Conservation (phyloP, 30 jellyfish, hydroid and myxozoan species). For the Aurelia coerulea region DNA sequence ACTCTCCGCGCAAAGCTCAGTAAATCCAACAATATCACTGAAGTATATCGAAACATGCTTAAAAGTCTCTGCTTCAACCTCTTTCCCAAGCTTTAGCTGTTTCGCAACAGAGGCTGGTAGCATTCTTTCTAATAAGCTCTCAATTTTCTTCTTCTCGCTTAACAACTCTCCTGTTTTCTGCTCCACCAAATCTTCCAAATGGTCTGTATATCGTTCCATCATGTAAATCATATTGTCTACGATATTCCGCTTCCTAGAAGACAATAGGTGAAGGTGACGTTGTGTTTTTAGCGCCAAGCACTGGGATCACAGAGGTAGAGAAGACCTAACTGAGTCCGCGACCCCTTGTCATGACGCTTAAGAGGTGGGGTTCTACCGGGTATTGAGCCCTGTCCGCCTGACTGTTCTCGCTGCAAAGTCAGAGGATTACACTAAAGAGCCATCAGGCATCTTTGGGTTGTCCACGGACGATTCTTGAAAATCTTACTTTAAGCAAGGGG, state of each 20-base stretch:
- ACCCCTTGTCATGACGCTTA: too few relatives aligned
- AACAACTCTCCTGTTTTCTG: constrained; percentile 84
- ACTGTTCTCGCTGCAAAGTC: too few relatives aligned
- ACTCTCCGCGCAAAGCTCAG: constrained; percentile 83
- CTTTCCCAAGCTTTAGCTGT: constrained; percentile 91
- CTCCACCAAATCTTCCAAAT: constrained; percentile 89
- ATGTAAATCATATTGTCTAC: constrained; percentile 91
- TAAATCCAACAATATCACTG: constrained; percentile 98
- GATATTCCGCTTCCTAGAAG: constrained; percentile 79
- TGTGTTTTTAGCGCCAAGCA: too few relatives aligned
- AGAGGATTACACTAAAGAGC: too few relatives aligned
- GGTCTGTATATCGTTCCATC: constrained; percentile 95
- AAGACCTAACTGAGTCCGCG: too few relatives aligned
- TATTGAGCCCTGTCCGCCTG: too few relatives aligned
- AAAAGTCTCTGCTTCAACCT: constrained; percentile 93
- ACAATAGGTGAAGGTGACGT: too few relatives aligned
- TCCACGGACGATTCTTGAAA: too few relatives aligned
- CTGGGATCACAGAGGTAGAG: too few relatives aligned
- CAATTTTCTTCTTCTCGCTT: constrained; percentile 87
- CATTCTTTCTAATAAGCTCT: constrained; percentile 87
- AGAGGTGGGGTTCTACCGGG: too few relatives aligned
- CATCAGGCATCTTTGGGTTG: too few relatives aligned
- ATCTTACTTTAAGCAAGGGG: too few relatives aligned
- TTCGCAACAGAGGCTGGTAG: constrained; percentile 92
- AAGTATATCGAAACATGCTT: constrained; percentile 92